Evolutionary conservation across 2,888 invertebrate species (phyloP), one percentile per base, ranked within the genome.

Genomic region (Anarsia innoxiella): DNA sequence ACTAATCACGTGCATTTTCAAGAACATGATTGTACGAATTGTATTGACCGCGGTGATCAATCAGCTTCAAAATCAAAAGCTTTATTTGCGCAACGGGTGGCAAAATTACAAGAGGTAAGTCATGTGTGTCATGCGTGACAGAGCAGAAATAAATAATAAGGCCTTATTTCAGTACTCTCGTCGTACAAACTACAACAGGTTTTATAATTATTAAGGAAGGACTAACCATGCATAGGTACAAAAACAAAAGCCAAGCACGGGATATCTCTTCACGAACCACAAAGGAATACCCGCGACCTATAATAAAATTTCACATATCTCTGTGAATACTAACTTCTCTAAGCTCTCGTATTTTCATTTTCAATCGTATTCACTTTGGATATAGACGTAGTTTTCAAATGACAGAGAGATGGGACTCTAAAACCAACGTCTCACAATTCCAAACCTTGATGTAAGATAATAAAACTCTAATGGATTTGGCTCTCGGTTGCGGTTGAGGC

Each of bases 401-500:
- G 45, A 31, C 36, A 42, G 31, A 23, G 31, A 35, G 37, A 38
- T 40, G 36, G 42, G 44, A 48, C 49, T 48, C 48, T 52, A 45
- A 42, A 45, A 40, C 42, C 46, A 57, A 60, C 61, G 66, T 58
- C 66, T 64, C 66, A 68, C 71, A 61, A 77, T 68, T 71, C 58
- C 59, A 49, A 70, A 69, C 68, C 70, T 74, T 77, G 68, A 77
- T 72, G 66, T 62, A 58, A 73, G 72, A 75, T 77, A 74, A 77
- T 78, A 78, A 77, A 78, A 74, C 61, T 62, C 63, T 77, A 79
- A 78, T 77, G 73, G 69, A 73, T 76, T 72, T 66, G 59, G 59
- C 70, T 37, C 30, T 58, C 53, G 58, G 57, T 55, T 67, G 68
- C 60, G 71, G 68, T 65, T 59, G 59, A 49, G 56, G 59, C 54